phyloP scores from a whole-genome alignment of 2,888 invertebrate genomes.

The Tetramorium bicarinatum region DNA sequence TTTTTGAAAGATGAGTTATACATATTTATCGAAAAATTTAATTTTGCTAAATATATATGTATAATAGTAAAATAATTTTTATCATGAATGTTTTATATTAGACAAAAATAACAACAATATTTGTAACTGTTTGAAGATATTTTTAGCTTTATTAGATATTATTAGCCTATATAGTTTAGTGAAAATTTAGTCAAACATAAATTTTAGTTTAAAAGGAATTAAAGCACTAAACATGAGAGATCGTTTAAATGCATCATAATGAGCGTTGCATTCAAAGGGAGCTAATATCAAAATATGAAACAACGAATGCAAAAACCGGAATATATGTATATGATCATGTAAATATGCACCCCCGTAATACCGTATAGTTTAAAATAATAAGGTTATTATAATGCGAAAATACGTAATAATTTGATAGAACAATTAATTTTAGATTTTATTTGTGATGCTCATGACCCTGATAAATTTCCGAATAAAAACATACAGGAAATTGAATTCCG shows the following conservation, averaged over 20 bases:
- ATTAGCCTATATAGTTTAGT: neutral
- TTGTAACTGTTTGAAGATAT: neutral
- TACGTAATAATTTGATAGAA: conserved; percentile 53
- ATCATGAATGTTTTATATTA: neutral
- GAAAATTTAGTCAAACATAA: conserved; percentile 4
- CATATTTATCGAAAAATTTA: neutral
- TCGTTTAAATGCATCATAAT: conserved; percentile 23
- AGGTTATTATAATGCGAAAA: conserved; percentile 46
- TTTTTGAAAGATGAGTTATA: neutral
- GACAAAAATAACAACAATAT: neutral
- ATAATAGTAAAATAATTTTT: neutral
- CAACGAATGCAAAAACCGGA: neutral
- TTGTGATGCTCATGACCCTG: conserved; percentile 46
- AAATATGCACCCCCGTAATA: neutral
- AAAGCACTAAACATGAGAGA: neutral
- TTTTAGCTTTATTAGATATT: neutral
- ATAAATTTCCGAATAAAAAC: conserved; percentile 56
- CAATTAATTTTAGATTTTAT: conserved; percentile 52
- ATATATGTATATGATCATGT: neutral
- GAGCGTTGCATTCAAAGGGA: neutral
- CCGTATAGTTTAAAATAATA: conserved; percentile 36
- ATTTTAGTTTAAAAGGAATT: neutral
- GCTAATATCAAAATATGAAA: conserved; percentile 22
- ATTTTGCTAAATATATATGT: too few species aligned
- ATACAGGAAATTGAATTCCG: conserved; percentile 39